phyloP scores from a whole-genome alignment of 2,888 invertebrate species.

The Lasioglossum leucozonium region DNA sequence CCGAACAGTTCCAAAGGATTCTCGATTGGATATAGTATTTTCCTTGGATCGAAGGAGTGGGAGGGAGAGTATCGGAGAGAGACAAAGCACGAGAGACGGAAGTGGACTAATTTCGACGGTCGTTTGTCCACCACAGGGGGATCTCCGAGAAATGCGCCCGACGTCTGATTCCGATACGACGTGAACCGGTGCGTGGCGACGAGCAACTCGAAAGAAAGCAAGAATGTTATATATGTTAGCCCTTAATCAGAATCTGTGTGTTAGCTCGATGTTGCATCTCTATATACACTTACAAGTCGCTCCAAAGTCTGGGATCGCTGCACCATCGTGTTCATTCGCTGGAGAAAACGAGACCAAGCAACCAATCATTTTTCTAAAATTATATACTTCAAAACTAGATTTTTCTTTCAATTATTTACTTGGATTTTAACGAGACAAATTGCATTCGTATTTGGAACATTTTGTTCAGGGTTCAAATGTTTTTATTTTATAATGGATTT shows the following conservation, averaged over 20 bases:
- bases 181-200: conserved; percentile 65
- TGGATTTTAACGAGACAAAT: neutral
- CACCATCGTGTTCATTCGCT: no score
- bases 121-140: conserved; percentile 67
- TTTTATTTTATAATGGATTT: neutral
- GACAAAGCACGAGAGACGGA: conserved; percentile 26
- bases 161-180: conserved; percentile 75
- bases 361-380: neutral
- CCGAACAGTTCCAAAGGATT: conserved; percentile 10
- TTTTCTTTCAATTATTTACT: neutral
- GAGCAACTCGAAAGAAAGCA: conserved; percentile 55
- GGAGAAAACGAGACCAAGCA: neutral
- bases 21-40: neutral
- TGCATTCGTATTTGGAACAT: neutral
- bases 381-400: neutral
- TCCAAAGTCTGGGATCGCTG: conserved; percentile 10
- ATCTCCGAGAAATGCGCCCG: conserved; percentile 75
- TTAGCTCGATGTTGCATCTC: conserved; percentile 77
- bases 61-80: neutral
- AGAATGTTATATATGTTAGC: conserved; percentile 66
- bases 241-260: conserved; percentile 64
- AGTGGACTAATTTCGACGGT: conserved; percentile 64
- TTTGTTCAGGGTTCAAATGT: neutral
- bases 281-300: conserved; percentile 8
- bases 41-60: neutral